phyloP scores from a whole-genome alignment of 1,140 invertebrate genomes.

The Cataglyphis hispanica region DNA sequence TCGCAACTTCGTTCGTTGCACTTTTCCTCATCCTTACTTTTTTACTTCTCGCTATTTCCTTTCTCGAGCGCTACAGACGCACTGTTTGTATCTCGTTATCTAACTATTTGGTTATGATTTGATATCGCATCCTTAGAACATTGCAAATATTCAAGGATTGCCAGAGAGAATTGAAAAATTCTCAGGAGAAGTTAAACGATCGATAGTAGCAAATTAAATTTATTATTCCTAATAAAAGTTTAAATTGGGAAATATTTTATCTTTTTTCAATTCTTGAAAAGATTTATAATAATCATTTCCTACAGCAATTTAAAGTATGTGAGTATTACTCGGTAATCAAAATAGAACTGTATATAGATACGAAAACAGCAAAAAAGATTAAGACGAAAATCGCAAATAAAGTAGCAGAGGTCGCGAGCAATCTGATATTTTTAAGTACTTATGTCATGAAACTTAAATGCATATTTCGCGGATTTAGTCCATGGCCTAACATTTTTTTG shows the following conservation, averaged over 20 bases:
- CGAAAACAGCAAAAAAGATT: not conserved
- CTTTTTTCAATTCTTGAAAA: not conserved
- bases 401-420: not conserved
- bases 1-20: constrained; percentile 8
- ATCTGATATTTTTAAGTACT: not conserved
- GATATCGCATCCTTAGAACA: constrained; percentile 65
- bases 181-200: constrained; percentile 24
- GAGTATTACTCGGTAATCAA: not conserved
- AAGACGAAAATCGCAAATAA: not conserved
- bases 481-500: constrained; percentile 18
- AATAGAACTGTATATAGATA: not conserved
- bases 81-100: constrained; percentile 78
- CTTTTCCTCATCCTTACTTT: constrained; percentile 53
- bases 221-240: constrained; percentile 9
- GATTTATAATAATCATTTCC: not conserved
- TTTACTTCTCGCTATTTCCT: constrained; percentile 55
- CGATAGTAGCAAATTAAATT: constrained; percentile 13
- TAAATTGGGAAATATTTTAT: not conserved
- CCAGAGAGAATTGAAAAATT: constrained; percentile 26
- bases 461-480: not conserved
- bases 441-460: constrained; percentile 25
- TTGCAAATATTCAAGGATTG: constrained; percentile 62
- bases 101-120: constrained; percentile 79
- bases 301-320: not conserved
- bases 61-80: constrained; percentile 31